phyloP scores from a whole-genome alignment of 1,140 invertebrate species.

The Aphidius ervi region DNA sequence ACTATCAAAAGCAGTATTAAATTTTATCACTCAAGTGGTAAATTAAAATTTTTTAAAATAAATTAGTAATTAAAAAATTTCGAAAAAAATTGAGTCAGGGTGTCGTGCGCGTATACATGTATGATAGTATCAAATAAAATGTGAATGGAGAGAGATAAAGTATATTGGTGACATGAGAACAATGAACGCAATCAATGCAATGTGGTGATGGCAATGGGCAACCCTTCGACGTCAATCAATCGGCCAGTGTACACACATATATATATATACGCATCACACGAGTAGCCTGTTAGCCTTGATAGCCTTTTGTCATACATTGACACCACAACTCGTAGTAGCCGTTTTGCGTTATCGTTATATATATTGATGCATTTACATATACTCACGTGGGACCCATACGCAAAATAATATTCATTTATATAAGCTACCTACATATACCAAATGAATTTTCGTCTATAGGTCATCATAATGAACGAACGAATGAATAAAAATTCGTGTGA shows the following conservation, averaged over 20 bases:
- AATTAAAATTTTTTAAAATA: no score
- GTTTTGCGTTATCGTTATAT: conserved; percentile 11
- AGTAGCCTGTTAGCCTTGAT: conserved; percentile 41
- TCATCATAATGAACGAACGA: no score
- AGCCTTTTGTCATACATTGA: conserved; percentile 36
- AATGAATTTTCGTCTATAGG: no score
- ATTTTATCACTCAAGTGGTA: no score
- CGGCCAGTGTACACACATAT: conserved; percentile 28
- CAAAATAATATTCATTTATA: no score
- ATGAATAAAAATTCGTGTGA: no score
- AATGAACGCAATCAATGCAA: conserved; percentile 48
- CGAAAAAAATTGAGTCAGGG: not conserved
- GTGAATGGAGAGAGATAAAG: not conserved
- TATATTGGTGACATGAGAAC: conserved; percentile 34
- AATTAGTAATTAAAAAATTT: not conserved
- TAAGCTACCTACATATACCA: not conserved
- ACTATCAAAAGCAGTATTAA: no score
- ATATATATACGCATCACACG: conserved; percentile 18
- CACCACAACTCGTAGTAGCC: conserved; percentile 14
- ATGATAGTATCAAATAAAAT: not conserved
- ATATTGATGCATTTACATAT: not conserved
- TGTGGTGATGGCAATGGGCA: conserved; percentile 16
- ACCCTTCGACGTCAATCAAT: conserved; percentile 46
- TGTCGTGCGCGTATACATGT: not conserved
- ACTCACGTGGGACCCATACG: not conserved